phyloP scores from a whole-genome alignment of 2,797 vertebrate species.

The Sebastes cheni region DNA sequence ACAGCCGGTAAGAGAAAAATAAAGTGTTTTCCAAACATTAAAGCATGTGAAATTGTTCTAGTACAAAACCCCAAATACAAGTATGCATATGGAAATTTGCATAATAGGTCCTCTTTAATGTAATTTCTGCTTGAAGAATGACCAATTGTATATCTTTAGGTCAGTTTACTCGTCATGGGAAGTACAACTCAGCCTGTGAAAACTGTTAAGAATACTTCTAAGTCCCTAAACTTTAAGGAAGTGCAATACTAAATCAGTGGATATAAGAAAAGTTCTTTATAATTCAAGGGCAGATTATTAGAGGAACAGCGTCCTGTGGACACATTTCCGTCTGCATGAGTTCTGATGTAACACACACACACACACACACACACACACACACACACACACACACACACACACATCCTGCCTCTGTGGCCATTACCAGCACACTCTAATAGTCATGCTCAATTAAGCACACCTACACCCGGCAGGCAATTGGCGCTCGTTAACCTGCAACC shows the following conservation, averaged over 20 bases:
- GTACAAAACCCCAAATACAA: no score
- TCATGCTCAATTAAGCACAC: constrained; percentile 81
- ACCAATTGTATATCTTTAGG: neutral
- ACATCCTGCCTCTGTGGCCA: neutral
- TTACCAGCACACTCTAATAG: constrained; percentile 62
- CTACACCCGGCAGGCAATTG: constrained; percentile 72
- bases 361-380: constrained; percentile 11
- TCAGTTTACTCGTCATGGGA: neutral
- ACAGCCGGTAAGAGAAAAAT: no score
- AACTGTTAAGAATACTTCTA: neutral
- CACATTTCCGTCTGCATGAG: neutral
- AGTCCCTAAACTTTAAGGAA: neutral
- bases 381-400: constrained; percentile 9
- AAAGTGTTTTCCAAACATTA: no score
- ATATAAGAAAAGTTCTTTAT: neutral
- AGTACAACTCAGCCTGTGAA: neutral
- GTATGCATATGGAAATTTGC: no score
- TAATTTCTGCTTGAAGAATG: neutral
- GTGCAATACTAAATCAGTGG: neutral
- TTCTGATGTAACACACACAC: neutral
- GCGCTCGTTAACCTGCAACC: constrained; percentile 76
- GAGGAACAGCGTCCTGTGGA: neutral
- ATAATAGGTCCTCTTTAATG: neutral
- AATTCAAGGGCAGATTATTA: neutral
- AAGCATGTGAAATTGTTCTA: no score